Evolutionary conservation across 2,113 vertebrate species (phyloP), one percentile per base, ranked within the genome.

Genomic region (Oophaga pumilio): DNA sequence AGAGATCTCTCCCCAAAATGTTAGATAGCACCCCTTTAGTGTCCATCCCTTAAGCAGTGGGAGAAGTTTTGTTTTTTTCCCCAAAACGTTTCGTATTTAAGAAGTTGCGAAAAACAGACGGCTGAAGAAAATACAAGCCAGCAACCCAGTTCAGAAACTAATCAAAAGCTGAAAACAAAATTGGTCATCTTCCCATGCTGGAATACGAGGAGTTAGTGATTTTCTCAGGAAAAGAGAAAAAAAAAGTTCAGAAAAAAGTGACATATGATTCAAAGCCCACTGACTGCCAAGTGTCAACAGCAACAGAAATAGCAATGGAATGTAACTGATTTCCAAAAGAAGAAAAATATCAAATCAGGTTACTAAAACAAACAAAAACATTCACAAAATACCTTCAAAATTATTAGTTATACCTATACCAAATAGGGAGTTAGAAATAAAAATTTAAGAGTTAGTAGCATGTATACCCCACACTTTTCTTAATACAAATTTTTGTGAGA

Each of bases 351-450:
- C 50, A 76, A 50, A 77, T 59, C 12, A 86, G 69, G 57, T 64
- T 86, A 86, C 84, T 15, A 77, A 86, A 77, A 76, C 74, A 77
- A 86, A 76, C 15, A 62, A 84, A 84, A 73, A 28, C 22, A 82
- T 66, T 50, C 4, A 82, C 12, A 17, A 68, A 57, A 17, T 28
- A 57, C 28, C 24, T 59, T 10, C 4, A 82, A 66, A 82, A 24
- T 62, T 17, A 8, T 43, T 80, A 59, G 56, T 20, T 33, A 26
- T 80, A 28, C 5, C 26, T n/a, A 56, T 77, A 56, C 9, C 22
- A 77, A 80, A 24, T 7, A 53, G 17, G 22, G 43, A n/a, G 14
- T 17, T 76, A 52, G 8, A 24, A 78, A 77, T 24, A 22, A 59
- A 59, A 59, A 59, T 59, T 1, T 56, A 56, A 56, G 5, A 56